Conservation (phyloP, 1,140 invertebrate genomes). For the Lethocerus indicus region DNA sequence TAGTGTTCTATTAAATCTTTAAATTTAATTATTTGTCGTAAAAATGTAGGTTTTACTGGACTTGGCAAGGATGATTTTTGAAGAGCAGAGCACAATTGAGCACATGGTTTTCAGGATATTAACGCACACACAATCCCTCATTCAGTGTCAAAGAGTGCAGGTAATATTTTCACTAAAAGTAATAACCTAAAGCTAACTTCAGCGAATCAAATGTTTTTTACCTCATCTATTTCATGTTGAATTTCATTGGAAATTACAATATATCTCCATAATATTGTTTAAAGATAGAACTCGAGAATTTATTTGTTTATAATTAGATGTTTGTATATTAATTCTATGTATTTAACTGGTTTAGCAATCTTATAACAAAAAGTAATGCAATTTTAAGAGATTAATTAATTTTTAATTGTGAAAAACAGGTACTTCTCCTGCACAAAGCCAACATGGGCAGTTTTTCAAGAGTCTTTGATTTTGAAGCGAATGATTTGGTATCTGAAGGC, state of each 20-base stretch:
- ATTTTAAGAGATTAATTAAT: too few species aligned
- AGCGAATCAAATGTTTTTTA: neutral
- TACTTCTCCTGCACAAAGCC: constrained; percentile 71
- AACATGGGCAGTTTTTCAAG: constrained; percentile 78
- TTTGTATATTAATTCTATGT: too few species aligned
- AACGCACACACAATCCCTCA: constrained; percentile 83
- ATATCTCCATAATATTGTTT: too few species aligned
- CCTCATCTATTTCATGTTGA: neutral
- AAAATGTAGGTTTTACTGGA: constrained; percentile 71
- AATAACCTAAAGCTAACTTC: too few species aligned
- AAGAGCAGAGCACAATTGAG: constrained; percentile 91
- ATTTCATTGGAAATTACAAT: neutral
- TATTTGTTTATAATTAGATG: too few species aligned
- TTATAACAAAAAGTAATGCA: too few species aligned
- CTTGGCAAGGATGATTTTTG: constrained; percentile 88
- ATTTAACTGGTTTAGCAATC: too few species aligned
- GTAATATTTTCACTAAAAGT: constrained; percentile 34
- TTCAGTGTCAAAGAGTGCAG: constrained; percentile 85
- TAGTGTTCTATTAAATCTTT: too few species aligned
- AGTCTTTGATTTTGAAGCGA: constrained; percentile 81
- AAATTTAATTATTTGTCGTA: too few species aligned
- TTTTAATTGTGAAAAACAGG: too few species aligned
- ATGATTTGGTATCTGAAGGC: constrained; percentile 46
- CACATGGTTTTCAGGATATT: constrained; percentile 88
- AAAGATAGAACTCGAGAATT: neutral